Evolutionary conservation across 37 sponge, comb jelly and placozoan species (phyloP).

Genomic region (Hormiphora californensis): DNA sequence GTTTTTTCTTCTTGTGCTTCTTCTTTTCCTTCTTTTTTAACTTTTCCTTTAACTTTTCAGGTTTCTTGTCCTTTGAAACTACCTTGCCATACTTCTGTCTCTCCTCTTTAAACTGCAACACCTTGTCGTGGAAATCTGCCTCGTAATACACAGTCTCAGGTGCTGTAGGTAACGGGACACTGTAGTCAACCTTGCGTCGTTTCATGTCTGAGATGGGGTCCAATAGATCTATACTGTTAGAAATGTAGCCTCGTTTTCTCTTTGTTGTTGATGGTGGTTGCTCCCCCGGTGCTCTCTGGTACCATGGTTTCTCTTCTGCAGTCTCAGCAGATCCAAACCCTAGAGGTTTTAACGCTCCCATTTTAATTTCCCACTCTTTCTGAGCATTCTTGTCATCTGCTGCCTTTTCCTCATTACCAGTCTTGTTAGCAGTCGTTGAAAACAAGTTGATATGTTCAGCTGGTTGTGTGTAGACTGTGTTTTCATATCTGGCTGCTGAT

Average conservation of each 20-base stretch:
- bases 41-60: not conserved
- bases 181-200: not conserved
- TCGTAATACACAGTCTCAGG: constrained; percentile 4
- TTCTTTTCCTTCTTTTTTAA: not conserved
- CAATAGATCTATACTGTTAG: not conserved
- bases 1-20: not conserved
- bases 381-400: not conserved
- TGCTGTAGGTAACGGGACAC: not conserved
- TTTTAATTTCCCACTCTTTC: constrained; percentile 39
- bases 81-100: not conserved
- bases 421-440: not conserved
- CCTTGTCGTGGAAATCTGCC: constrained; percentile 39
- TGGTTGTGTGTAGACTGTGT: not conserved
- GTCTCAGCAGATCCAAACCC: constrained; percentile 23
- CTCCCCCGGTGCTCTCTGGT: not conserved
- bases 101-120: not conserved
- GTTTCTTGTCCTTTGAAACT: not conserved
- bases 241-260: not conserved
- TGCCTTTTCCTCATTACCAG: not conserved
- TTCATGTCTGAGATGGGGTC: constrained; percentile 28
- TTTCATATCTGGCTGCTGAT: not conserved
- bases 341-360: constrained; percentile 2
- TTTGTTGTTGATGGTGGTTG: no score
- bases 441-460: not conserved
- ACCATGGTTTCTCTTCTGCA: constrained; percentile 27